Conservation (phyloP, 2,113 vertebrate genomes). For the Syngnathus typhle region DNA sequence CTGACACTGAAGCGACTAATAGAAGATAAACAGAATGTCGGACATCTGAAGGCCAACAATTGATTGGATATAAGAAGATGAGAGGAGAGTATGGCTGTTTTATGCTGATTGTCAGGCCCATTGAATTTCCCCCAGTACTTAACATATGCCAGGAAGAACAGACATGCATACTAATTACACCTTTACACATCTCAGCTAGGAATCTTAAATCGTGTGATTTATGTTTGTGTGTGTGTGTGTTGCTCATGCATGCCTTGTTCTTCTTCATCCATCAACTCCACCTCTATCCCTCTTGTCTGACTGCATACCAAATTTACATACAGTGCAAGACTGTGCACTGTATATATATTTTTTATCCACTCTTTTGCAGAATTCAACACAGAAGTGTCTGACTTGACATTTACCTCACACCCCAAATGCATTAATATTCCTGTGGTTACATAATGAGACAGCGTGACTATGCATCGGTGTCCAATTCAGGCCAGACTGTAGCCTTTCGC, state of each 20-base stretch:
- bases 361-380: background rate
- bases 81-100: constrained; percentile 13
- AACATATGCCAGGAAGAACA: constrained; percentile 24
- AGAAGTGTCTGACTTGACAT: constrained; percentile 15
- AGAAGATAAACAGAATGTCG: constrained; percentile 23
- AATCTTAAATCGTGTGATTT: constrained; percentile 13
- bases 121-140: constrained; percentile 24
- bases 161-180: constrained; percentile 29
- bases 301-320: constrained; percentile 4
- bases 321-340: constrained; percentile 10
- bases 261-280: constrained; percentile 11
- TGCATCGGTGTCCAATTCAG: background rate
- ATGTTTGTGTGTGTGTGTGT: background rate
- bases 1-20: background rate
- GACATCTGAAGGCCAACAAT: constrained; percentile 27
- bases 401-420: constrained; percentile 14
- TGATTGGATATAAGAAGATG: constrained; percentile 36
- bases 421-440: constrained; percentile 18
- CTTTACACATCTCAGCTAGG: constrained; percentile 17
- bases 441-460: constrained; percentile 14
- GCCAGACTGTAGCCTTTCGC: background rate
- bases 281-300: constrained; percentile 1
- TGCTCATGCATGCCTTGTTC: constrained; percentile 1
- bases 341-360: constrained; percentile 5
- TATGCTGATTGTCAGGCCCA: constrained; percentile 32